phyloP scores from a whole-genome alignment of 1,140 invertebrate species.

The Drosophila subpulchrella region DNA sequence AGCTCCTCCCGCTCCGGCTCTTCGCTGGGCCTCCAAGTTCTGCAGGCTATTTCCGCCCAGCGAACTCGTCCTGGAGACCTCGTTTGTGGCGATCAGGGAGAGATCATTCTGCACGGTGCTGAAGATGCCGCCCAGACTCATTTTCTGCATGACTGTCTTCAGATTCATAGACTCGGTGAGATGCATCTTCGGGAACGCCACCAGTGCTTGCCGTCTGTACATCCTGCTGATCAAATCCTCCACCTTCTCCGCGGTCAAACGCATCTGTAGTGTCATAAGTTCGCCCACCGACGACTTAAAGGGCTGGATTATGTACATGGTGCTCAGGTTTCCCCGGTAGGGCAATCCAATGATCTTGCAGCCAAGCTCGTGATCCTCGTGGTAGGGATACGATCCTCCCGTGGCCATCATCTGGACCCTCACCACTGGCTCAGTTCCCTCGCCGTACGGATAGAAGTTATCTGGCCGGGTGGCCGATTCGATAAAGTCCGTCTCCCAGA shows the following conservation, averaged over 20 bases:
- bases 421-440: constrained; percentile 83
- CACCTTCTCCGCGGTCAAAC: constrained; percentile 85
- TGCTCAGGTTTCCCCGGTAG: constrained; percentile 88
- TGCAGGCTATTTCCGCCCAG: constrained; percentile 10
- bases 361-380: constrained; percentile 64
- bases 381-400: constrained; percentile 78
- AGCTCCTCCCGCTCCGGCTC: not conserved
- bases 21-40: constrained; percentile 43
- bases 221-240: constrained; percentile 86
- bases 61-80: not conserved
- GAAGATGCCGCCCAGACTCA: constrained; percentile 88
- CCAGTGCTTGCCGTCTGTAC: constrained; percentile 84
- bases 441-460: constrained; percentile 85
- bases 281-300: constrained; percentile 84
- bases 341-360: constrained; percentile 89
- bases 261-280: constrained; percentile 85
- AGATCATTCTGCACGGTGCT: constrained; percentile 86
- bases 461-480: constrained; percentile 84
- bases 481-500: constrained; percentile 90
- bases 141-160: constrained; percentile 84
- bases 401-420: constrained; percentile 89
- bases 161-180: constrained; percentile 87
- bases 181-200: constrained; percentile 89
- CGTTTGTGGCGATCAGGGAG: constrained; percentile 85
- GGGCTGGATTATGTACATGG: constrained; percentile 91